Percentiles rank a stretch among this genome's conserved stretches.
These are phyloP conservation scores for Drosophila testacea DNA, from an alignment of 2,888 invertebrate genomes.

Conservation along the genomic window DNA sequence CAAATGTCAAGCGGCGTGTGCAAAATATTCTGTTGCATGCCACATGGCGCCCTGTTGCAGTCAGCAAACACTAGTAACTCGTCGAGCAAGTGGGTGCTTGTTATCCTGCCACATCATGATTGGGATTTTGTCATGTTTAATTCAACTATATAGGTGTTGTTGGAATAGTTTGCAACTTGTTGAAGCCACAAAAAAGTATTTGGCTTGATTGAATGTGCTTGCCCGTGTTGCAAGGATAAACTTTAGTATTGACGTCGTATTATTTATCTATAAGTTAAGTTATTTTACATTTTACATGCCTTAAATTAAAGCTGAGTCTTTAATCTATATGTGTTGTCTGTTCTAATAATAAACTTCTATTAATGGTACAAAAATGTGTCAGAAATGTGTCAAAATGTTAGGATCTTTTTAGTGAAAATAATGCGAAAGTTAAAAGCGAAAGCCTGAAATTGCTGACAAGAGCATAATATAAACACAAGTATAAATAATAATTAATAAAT, in stretches of 20 bases:
- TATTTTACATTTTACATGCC: not conserved
- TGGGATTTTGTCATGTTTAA: slow-evolving; percentile 60
- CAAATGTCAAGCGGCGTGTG: slow-evolving; percentile 63
- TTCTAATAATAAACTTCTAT: too few relatives aligned
- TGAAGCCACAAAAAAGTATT: slow-evolving; percentile 6
- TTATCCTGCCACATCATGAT: slow-evolving; percentile 37
- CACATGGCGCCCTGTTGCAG: slow-evolving; percentile 36
- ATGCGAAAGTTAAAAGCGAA: not conserved
- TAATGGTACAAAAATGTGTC: too few relatives aligned
- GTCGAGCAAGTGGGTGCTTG: slow-evolving; percentile 17
- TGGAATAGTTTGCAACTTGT: slow-evolving; percentile 46
- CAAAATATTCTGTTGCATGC: slow-evolving; percentile 69
- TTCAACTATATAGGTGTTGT: slow-evolving; percentile 63
- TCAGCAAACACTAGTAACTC: slow-evolving; percentile 4
- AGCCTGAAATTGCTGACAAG: not conserved
- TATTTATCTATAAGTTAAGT: not conserved
- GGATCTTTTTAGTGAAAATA: not conserved
- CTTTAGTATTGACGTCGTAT: not conserved
- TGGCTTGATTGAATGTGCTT: slow-evolving; percentile 14
- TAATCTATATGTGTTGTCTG: too few relatives aligned
- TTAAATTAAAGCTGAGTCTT: too few relatives aligned
- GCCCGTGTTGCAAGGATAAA: not conserved
- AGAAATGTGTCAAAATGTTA: too few relatives aligned
- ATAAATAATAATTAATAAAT: not conserved
- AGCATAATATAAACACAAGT: too few relatives aligned